Evolutionary conservation across 1,140 invertebrate genomes (phyloP).

Genomic region (Caenorhabditis remanei): DNA sequence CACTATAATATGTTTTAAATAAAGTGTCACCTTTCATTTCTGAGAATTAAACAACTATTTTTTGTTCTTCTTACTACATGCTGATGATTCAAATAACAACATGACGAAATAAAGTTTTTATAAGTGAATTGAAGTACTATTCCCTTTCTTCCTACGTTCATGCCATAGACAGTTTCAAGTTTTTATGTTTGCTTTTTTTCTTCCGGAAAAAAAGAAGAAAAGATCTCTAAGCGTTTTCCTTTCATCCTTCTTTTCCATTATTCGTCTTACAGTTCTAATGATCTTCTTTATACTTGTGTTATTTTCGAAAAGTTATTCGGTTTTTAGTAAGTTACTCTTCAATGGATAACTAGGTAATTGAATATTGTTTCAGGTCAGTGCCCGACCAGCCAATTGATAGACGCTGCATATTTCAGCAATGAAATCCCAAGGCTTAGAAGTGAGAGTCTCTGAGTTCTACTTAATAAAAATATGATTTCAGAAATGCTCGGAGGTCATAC

Average conservation of each 20-base stretch:
- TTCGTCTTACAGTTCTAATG: background rate
- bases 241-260: background rate
- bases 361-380: constrained; percentile 24
- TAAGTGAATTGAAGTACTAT: constrained; percentile 12
- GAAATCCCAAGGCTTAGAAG: constrained; percentile 39
- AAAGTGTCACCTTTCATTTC: background rate
- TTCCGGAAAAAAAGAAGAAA: constrained; percentile 21
- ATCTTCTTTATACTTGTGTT: background rate
- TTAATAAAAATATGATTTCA: constrained; percentile 45
- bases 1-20: background rate
- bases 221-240: background rate
- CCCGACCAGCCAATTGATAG: constrained; percentile 29
- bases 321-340: background rate
- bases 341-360: background rate
- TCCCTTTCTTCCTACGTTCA: background rate
- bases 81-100: too few species aligned
- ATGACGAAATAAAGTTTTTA: background rate
- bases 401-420: constrained; percentile 30
- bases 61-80: too few species aligned
- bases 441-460: background rate
- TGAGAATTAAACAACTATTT: background rate
- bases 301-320: constrained; percentile 12
- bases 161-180: constrained; percentile 25
- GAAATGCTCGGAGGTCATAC: constrained; percentile 71
- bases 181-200: constrained; percentile 50